A percentile compares a stretch with the other conserved stretches of the same genome.
Evolutionary conservation across 2,113 vertebrate genomes (phyloP).

Genomic region (Corythaeola cristata): DNA sequence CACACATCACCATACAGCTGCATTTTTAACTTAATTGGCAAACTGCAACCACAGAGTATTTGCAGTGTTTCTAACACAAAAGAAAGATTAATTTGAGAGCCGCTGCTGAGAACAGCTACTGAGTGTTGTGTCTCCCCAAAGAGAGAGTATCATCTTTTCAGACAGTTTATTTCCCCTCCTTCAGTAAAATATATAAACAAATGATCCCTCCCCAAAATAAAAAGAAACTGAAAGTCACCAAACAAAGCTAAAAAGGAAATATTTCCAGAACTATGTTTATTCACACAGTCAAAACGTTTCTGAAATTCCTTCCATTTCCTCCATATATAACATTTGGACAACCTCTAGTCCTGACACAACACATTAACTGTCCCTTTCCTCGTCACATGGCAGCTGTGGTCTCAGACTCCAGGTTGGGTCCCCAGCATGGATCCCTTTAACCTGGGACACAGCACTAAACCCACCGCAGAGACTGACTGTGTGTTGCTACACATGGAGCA

Average conservation of each 20-base stretch:
- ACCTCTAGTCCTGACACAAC: not conserved
- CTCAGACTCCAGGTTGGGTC: rapidly evolving
- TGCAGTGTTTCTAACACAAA: not conserved
- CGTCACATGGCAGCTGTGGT: rapidly evolving
- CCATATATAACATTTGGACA: not conserved
- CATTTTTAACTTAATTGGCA: not conserved
- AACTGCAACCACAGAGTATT: not conserved
- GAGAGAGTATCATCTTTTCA: not conserved
- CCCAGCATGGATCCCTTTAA: not conserved
- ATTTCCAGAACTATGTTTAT: not conserved
- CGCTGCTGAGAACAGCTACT: not conserved
- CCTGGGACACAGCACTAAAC: not conserved
- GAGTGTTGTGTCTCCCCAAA: not conserved
- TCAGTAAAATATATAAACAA: not conserved
- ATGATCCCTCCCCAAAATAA: not conserved
- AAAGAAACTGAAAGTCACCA: not conserved
- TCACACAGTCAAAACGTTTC: not conserved
- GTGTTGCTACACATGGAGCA: not conserved
- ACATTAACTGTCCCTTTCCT: rapidly evolving
- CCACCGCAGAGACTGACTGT: rapidly evolving
- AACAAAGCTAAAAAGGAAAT: not conserved
- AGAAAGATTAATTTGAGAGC: not conserved
- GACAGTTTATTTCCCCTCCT: not conserved
- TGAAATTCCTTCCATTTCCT: not conserved
- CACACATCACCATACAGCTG: not conserved